Evolutionary conservation across 2,888 invertebrate genomes (phyloP).

Genomic region (Spicauda simplicius): DNA sequence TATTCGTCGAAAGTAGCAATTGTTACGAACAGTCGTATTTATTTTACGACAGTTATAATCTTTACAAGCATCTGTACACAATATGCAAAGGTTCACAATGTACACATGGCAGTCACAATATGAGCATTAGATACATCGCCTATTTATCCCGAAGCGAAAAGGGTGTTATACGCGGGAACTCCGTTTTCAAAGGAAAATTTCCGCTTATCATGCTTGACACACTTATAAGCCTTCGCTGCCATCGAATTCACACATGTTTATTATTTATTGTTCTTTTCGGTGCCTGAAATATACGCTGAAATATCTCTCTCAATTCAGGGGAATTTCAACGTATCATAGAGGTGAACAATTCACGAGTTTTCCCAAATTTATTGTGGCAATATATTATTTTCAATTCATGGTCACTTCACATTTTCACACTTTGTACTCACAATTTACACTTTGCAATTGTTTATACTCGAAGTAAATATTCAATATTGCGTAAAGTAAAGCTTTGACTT

Average conservation of each 20-base stretch:
- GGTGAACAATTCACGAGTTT: conserved; percentile 8
- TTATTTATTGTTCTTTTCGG: conserved; percentile 29
- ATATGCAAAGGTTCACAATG: not conserved
- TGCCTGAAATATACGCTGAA: conserved; percentile 4
- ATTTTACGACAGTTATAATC: not conserved
- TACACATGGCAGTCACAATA: conserved; percentile 10
- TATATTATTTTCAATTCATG: conserved; percentile 1
- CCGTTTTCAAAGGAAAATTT: conserved; percentile 62
- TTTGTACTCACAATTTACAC: not conserved
- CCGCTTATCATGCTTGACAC: conserved; percentile 69
- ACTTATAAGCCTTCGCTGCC: conserved; percentile 50
- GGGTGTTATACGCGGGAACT: conserved; percentile 47
- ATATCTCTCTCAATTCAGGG: conserved; percentile 12
- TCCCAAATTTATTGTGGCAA: conserved; percentile 5
- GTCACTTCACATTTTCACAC: not conserved
- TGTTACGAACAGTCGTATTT: conserved; percentile 1
- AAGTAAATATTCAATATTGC: not conserved
- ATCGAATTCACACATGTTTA: conserved; percentile 46
- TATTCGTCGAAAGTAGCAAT: not conserved
- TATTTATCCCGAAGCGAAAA: conserved; percentile 47
- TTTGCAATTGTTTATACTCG: not conserved
- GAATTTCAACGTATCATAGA: conserved; percentile 13
- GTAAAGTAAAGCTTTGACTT: not conserved
- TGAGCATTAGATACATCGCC: not conserved
- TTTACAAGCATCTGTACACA: conserved; percentile 2